Evolutionary conservation across 2,113 vertebrate genomes (phyloP).

Genomic region (Zeus faber): DNA sequence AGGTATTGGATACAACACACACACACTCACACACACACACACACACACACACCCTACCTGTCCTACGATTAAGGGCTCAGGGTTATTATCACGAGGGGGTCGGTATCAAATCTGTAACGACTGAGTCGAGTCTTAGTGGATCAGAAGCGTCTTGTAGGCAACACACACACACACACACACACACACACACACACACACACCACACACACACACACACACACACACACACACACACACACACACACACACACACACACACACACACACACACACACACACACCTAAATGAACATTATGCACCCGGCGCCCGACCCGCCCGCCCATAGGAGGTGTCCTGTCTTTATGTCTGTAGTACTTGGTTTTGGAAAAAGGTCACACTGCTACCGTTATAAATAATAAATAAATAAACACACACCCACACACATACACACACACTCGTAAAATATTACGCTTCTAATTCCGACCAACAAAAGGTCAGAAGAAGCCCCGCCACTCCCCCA

Average conservation of each 20-base stretch:
- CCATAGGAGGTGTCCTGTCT: neutral
- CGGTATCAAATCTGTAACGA: slow-evolving; percentile 17
- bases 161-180: neutral
- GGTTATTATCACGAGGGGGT: slow-evolving; percentile 25
- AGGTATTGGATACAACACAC: slow-evolving; percentile 33
- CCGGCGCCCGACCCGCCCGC: neutral
- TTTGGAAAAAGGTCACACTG: neutral
- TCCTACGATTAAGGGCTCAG: slow-evolving; percentile 17
- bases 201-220: neutral
- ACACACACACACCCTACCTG: slow-evolving; percentile 26
- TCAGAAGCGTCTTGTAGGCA: neutral
- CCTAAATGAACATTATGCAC: neutral
- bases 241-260: neutral
- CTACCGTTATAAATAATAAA: neutral
- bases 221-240: neutral
- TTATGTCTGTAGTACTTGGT: neutral
- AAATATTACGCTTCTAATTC: no score
- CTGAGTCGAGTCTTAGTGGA: no score
- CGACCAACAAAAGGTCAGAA: no score
- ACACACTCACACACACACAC: slow-evolving; percentile 23
- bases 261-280: neutral
- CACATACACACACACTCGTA: no score
- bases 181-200: neutral
- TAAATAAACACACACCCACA: slow-evolving; percentile 4
- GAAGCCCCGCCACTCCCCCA: neutral